A percentile compares a stretch with the other conserved stretches of the same genome.
Conservation (phyloP, 2,113 vertebrate genomes). For the Formicarius rufipectus region DNA sequence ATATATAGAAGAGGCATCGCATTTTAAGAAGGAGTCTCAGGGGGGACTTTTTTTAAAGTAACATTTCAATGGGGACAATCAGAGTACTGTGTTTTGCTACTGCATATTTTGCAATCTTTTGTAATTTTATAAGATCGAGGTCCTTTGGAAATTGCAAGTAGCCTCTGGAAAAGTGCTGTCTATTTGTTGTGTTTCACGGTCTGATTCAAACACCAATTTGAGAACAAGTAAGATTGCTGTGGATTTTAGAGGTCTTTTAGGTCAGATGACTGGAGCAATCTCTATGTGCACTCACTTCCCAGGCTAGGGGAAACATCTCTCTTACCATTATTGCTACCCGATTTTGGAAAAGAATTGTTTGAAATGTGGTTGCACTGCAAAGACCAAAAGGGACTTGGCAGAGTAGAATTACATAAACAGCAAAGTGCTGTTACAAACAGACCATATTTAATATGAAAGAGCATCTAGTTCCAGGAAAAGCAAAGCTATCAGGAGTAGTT, state of each 20-base stretch:
- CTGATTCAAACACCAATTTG: not conserved
- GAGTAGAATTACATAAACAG: not conserved
- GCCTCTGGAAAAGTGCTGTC: not conserved
- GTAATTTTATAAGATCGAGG: not conserved
- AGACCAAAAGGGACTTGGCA: not conserved
- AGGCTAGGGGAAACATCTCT: not conserved
- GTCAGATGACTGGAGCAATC: not conserved
- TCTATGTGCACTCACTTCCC: not conserved
- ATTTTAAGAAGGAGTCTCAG: not conserved
- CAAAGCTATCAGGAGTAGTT: slow-evolving; percentile 29
- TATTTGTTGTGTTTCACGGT: not conserved
- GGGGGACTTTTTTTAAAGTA: not conserved
- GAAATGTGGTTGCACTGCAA: not conserved
- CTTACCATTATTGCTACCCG: not conserved
- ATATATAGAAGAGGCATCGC: not conserved
- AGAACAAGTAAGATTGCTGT: not conserved
- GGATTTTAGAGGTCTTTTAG: not conserved
- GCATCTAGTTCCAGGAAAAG: slow-evolving; percentile 21
- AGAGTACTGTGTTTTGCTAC: not conserved
- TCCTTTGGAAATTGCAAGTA: not conserved
- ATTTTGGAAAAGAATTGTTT: not conserved
- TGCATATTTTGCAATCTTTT: not conserved
- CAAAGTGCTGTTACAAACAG: slow-evolving; percentile 5
- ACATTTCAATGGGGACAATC: not conserved
- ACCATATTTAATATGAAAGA: not conserved